These are phyloP conservation scores for Gallinago jamesoni DNA, from an alignment of 2,113 vertebrate genomes.

Conservation along the genomic window DNA sequence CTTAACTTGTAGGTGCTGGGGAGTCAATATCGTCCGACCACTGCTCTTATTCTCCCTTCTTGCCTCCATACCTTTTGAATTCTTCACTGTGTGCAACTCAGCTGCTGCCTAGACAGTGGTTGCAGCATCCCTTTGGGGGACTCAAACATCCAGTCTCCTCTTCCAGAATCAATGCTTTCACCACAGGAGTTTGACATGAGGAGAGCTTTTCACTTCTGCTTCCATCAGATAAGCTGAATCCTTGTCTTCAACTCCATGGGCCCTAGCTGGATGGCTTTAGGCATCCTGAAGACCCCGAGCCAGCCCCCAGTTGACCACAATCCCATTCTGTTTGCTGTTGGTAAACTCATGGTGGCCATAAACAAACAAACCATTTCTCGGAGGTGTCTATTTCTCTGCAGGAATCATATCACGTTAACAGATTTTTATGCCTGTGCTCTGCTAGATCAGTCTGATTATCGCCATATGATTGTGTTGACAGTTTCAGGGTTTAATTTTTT, in stretches of 20 bases:
- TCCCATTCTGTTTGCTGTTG: background rate
- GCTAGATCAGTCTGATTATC: background rate
- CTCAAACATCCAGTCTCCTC: background rate
- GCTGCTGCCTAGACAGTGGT: background rate
- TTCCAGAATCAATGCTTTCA: background rate
- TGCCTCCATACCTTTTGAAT: background rate
- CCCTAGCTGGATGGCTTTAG: background rate
- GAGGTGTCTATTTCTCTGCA: background rate
- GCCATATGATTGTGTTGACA: background rate
- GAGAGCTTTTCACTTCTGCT: background rate
- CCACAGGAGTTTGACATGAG: background rate
- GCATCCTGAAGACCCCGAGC: background rate
- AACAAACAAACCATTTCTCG: background rate
- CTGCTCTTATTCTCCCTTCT: background rate
- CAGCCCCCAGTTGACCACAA: background rate
- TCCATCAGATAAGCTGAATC: background rate
- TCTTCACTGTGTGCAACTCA: accelerated
- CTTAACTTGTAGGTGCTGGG: background rate
- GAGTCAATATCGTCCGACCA: background rate
- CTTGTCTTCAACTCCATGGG: background rate
- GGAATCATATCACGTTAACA: background rate
- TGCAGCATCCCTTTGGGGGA: background rate
- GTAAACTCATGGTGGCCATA: background rate
- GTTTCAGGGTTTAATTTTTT: background rate
- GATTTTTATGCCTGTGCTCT: background rate